A percentile compares a stretch with the other conserved stretches of the same genome.
phyloP scores from a whole-genome alignment of 2,888 invertebrate species.

The Eupeodes latifasciatus region DNA sequence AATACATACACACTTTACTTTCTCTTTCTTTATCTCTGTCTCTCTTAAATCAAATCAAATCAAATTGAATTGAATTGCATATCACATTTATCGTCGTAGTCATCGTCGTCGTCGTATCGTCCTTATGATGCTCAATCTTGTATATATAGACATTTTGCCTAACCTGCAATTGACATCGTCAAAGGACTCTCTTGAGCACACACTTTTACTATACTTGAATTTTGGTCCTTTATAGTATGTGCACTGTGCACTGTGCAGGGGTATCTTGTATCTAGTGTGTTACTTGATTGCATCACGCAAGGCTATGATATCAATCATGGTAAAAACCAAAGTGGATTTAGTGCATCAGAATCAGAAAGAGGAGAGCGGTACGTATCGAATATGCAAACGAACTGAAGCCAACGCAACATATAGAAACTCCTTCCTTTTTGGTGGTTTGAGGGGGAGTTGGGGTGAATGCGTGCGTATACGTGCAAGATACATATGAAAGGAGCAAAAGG shows the following conservation, averaged over 20 bases:
- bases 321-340: conserved; percentile 52
- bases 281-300: conserved; percentile 49
- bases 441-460: background rate
- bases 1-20: too few relatives aligned
- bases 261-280: background rate
- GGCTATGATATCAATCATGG: conserved; percentile 59
- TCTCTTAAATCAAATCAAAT: background rate
- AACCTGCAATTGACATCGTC: conserved; percentile 50
- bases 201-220: conserved; percentile 19
- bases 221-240: background rate
- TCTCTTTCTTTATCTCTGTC: too few relatives aligned
- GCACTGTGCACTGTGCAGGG: too few relatives aligned
- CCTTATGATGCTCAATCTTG: background rate
- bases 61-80: conserved; percentile 14
- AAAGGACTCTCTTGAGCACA: conserved; percentile 34
- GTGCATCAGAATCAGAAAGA: conserved; percentile 33
- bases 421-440: background rate
- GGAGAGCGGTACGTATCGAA: conserved; percentile 3
- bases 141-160: conserved; percentile 16
- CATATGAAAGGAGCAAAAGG: background rate
- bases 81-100: background rate
- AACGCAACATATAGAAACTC: conserved; percentile 42
- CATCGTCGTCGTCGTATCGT: too few relatives aligned
- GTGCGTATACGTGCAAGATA: background rate
- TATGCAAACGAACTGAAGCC: conserved; percentile 22